Percentiles rank a stretch among this genome's conserved stretches.
phyloP scores from a whole-genome alignment of 2,113 vertebrate genomes.

The Lipophrys pholis region DNA sequence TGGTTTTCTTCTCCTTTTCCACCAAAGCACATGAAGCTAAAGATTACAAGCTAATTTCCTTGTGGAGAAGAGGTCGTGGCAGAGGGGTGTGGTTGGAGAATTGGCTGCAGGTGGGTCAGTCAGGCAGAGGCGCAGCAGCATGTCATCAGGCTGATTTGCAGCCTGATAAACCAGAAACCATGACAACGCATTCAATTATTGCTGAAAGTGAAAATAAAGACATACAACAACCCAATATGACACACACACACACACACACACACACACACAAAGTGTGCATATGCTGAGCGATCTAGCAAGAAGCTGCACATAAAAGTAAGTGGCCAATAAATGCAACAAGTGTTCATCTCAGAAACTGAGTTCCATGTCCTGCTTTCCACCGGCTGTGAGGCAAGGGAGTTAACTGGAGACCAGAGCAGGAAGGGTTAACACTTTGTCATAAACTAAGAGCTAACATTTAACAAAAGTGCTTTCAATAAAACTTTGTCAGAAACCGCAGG shows the following conservation, averaged over 20 bases:
- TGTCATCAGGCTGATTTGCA: constrained; percentile 30
- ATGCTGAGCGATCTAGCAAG: too few species aligned
- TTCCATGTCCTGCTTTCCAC: too few species aligned
- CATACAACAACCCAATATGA: neutral
- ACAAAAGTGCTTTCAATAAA: too few species aligned
- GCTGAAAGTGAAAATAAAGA: neutral
- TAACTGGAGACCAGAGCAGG: too few species aligned
- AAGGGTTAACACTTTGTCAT: too few species aligned
- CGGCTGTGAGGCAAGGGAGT: too few species aligned
- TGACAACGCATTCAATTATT: neutral
- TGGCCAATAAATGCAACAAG: too few species aligned
- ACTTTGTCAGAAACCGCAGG: too few species aligned
- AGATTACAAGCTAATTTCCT: neutral
- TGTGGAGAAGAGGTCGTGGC: constrained; percentile 1
- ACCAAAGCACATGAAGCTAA: neutral
- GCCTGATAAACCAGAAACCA: constrained; percentile 16
- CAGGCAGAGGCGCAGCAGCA: constrained; percentile 11
- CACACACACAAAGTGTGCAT: too few species aligned
- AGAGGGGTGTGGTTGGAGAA: constrained; percentile 14
- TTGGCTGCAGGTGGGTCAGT: neutral
- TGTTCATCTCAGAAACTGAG: too few species aligned
- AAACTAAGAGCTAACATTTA: too few species aligned
- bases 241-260: neutral
- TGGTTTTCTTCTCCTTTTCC: neutral
- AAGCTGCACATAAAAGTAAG: too few species aligned